Conservation (phyloP, 2,797 vertebrate genomes). For the Distichodus sexfasciatus region DNA sequence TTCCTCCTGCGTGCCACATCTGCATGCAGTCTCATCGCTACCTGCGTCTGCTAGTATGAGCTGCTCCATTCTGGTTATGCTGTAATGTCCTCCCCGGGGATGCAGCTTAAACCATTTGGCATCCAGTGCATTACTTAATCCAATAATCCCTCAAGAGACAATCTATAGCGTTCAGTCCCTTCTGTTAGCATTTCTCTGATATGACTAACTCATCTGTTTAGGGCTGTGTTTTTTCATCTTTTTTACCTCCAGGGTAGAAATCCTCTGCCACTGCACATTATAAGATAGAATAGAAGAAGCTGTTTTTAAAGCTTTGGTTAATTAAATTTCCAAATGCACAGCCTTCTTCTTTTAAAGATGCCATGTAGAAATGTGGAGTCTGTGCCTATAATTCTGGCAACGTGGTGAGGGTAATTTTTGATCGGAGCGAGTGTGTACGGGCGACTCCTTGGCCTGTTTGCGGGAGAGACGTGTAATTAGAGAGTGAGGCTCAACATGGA, state of each 20-base stretch:
- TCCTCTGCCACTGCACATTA: slow-evolving; percentile 16
- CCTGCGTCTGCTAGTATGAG: background rate
- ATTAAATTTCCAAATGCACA: slow-evolving; percentile 15
- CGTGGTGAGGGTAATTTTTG: too few relatives aligned
- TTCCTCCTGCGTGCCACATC: background rate
- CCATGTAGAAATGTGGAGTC: background rate
- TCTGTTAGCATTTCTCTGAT: slow-evolving; percentile 41
- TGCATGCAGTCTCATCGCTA: background rate
- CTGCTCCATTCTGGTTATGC: slow-evolving; percentile 5
- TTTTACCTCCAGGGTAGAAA: slow-evolving; percentile 32
- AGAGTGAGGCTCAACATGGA: background rate
- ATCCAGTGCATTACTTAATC: slow-evolving; percentile 28
- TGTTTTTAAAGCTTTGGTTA: slow-evolving; percentile 5
- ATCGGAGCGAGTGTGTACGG: too few relatives aligned
- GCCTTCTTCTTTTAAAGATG: background rate
- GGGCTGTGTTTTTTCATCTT: slow-evolving; percentile 4
- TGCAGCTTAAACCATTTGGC: slow-evolving; percentile 22
- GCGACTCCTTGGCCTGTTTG: background rate
- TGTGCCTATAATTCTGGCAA: too few relatives aligned
- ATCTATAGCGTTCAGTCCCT: slow-evolving; percentile 36
- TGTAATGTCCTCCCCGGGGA: slow-evolving; percentile 22
- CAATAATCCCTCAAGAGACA: slow-evolving; percentile 35
- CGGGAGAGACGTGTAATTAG: slow-evolving; percentile 16
- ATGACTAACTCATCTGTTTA: slow-evolving; percentile 35
- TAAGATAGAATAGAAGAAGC: slow-evolving; percentile 9